Evolutionary conservation across 2,888 invertebrate genomes (phyloP), one percentile per base, ranked within the genome.

Genomic region (Megalurothrips usitatus): DNA sequence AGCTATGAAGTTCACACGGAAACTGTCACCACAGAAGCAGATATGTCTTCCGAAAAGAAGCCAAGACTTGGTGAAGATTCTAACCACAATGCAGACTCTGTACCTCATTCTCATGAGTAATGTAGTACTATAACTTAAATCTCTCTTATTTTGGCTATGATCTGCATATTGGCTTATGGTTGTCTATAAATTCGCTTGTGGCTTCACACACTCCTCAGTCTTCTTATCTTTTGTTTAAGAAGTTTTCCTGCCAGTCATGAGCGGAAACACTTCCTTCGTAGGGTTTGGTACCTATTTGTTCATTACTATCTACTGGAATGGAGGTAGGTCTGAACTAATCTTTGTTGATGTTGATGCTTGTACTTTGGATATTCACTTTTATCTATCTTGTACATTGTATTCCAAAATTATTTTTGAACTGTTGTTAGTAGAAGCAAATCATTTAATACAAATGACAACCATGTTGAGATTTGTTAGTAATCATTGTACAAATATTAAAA

Each of bases 1-100:
- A 75, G 68, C 26, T 75, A 75, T 75, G 68, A 75, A 75, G 68
- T 75, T 75, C 68, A 75, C 26, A 75, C 68, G n/a, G 68, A 75
- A 75, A 75, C 68, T 75, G 68, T 75, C 23, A 75, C 68, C 12
- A 75, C 68, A 26, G 68, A 75, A 26, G 12, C 68, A 75, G 68
- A 75, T 26, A 75, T 75, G 26, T 75, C 68, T 26, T 75, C 68
- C 26, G 68, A 75, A 12, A 75, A 75, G 12, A 75, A 68, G 23
- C 68, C 68, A 75, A 75, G 92, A 93, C 84, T 91, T 97, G 84
- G 96, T 98, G 79, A 94, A 96, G 86, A 92, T 90, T 79, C 91
- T 98, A 86, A 98, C 97, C 82, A 75, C 68, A 75, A 75, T 75
- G 68, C 68, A 75, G 68, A 75, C 26, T 75, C 68, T 75, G 26